phyloP scores from a whole-genome alignment of 1,140 invertebrate species.

The Pseudomyrmex dendroicus region DNA sequence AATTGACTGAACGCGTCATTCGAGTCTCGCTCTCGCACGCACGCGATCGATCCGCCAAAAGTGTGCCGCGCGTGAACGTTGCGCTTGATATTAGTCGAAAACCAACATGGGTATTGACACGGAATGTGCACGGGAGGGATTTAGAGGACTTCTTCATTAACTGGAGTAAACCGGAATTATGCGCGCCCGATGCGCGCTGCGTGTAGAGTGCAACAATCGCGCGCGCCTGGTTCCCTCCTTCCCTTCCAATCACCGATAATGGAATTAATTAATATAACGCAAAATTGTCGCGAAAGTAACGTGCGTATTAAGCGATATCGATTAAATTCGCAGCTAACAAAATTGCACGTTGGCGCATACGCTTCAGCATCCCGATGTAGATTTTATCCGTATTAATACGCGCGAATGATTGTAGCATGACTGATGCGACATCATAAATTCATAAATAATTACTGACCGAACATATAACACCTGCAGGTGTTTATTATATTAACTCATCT shows the following conservation, averaged over 20 bases:
- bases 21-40: constrained; percentile 27
- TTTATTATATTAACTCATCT: constrained; percentile 36
- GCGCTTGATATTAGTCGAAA: constrained; percentile 52
- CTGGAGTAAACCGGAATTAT: constrained; percentile 66
- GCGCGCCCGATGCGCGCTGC: constrained; percentile 34
- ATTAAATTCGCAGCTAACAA: constrained; percentile 43
- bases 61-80: constrained; percentile 19
- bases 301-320: constrained; percentile 41
- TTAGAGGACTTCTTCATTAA: constrained; percentile 53
- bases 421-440: constrained; percentile 46
- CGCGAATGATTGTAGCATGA: constrained; percentile 34
- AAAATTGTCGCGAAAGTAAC: constrained; percentile 45
- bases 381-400: constrained; percentile 46
- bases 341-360: constrained; percentile 19
- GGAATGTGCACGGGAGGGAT: not conserved
- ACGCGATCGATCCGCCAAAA: constrained; percentile 58
- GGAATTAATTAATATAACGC: constrained; percentile 46
- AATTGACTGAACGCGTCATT: constrained; percentile 70
- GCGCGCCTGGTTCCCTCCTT: too few species aligned
- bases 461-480: constrained; percentile 3
- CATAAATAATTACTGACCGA: constrained; percentile 36
- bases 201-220: constrained; percentile 16
- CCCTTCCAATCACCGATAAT: not conserved
- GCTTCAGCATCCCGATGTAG: constrained; percentile 35
- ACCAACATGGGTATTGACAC: constrained; percentile 39